Evolutionary conservation across 1,140 invertebrate species (phyloP).

Genomic region (Octopus sinensis): DNA sequence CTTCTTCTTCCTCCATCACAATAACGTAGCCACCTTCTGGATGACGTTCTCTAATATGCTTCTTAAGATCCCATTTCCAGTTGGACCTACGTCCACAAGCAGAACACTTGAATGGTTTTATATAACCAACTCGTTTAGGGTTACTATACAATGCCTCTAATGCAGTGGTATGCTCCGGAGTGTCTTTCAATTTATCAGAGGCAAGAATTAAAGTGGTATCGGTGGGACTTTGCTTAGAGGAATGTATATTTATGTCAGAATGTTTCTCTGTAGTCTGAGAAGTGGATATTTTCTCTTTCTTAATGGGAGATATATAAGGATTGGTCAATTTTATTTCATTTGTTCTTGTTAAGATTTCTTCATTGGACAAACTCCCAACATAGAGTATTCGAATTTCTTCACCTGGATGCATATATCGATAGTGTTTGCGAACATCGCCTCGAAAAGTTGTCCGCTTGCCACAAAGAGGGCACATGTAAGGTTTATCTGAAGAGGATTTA

Average conservation of each 20-base stretch:
- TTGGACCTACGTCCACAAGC: conserved; percentile 88
- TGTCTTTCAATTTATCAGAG: conserved; percentile 4
- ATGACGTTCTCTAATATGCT: conserved; percentile 47
- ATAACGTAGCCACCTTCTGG: conserved; percentile 57
- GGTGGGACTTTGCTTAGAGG: not conserved
- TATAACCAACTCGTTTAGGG: conserved; percentile 47
- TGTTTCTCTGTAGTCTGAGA: not conserved
- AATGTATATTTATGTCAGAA: not conserved
- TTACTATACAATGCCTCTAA: conserved; percentile 22
- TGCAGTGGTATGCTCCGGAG: not conserved
- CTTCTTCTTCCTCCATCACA: conserved; percentile 86
- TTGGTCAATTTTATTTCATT: not conserved
- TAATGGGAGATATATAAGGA: not conserved
- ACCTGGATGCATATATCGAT: conserved; percentile 47
- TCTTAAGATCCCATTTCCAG: conserved; percentile 91
- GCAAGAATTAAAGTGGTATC: not conserved
- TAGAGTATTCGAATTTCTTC: conserved; percentile 45
- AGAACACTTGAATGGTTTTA: conserved; percentile 84
- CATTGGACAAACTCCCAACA: conserved; percentile 20
- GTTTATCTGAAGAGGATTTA: conserved; percentile 22
- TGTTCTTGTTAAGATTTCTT: not conserved
- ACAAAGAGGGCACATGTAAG: conserved; percentile 47
- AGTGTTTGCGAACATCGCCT: conserved; percentile 49
- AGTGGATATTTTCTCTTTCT: not conserved
- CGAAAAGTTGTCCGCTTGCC: conserved; percentile 39